Base-by-base conservation (phyloP, 2,113 vertebrate species). In the Ramphastos sulfuratus region DNA sequence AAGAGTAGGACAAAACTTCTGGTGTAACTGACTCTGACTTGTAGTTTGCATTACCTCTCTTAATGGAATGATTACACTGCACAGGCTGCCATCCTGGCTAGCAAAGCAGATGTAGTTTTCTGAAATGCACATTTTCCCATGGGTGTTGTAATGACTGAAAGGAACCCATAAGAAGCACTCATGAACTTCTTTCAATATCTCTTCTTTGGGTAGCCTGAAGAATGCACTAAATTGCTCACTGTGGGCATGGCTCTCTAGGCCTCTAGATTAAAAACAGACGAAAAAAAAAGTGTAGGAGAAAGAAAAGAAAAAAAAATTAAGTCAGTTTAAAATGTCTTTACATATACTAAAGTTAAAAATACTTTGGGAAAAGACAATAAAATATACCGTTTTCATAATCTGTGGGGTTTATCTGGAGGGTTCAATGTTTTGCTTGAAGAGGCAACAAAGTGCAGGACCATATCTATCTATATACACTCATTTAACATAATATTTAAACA, bases 141-240 rank as follows among this genome's bases (percentile, higher is more conserved):
- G 98, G 11, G 98, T 97, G 92, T 98, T 99, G 84, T 98, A 98
- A 85, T 99, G 98, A 95, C 97, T 98, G 97, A 99, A 99, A 89
- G 99, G 99, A 83, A 99, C 97, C 99, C 99, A 99, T 63, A 99
- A 97, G 93, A 99, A 99, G 95, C 99, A 98, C 94, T 99, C 99
- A 15, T 99, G 98, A 58, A 99, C 98, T 95, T 99, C 99, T 94
- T 98, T 96, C 92, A 99, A 94, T 66, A 98, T 98, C 92, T 99
- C 99, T 95, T 98, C 98, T 93, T 97, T 98, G 64, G 99, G 98
- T 13, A 99, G 98, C 70, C 99, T 97, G 97, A 99, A 99, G 97
- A 99, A 99, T 5, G 98, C 96, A 61, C 97, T 98, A 80, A 99
- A 99, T 72, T 99, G 98, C 86, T 99, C 98, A 61, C 98, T 99